Evolutionary conservation across 2,113 vertebrate genomes (phyloP).

Genomic region (Sorex fumeus): DNA sequence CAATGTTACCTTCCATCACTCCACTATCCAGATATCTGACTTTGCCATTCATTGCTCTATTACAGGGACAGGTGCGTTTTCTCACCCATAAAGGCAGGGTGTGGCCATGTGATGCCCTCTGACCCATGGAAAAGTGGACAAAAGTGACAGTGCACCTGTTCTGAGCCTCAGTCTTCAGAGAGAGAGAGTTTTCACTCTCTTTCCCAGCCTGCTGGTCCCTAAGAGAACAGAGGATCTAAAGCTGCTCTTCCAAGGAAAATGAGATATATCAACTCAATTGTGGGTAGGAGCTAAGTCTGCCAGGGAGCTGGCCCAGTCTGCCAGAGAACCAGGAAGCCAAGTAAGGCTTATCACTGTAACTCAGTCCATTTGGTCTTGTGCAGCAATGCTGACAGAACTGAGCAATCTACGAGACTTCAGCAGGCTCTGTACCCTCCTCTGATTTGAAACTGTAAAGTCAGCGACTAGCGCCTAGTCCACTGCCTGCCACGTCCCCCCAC

Average conservation of each 20-base stretch:
- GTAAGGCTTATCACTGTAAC: neutral
- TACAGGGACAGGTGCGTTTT: neutral
- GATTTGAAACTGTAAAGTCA: neutral
- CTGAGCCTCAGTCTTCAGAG: neutral
- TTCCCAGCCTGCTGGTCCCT: neutral
- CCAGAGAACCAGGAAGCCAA: neutral
- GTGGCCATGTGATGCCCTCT: neutral
- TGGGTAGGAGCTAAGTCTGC: neutral
- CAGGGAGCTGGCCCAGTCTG: too few species aligned
- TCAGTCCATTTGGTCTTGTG: neutral
- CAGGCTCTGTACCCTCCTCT: neutral
- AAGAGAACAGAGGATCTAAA: neutral
- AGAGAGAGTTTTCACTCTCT: neutral
- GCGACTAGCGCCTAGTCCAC: neutral
- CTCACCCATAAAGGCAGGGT: neutral
- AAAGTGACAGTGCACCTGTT: neutral
- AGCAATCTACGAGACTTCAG: neutral
- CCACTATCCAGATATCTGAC: neutral
- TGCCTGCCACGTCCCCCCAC: too few species aligned
- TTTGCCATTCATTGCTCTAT: neutral
- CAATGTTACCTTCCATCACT: neutral
- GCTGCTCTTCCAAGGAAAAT: neutral
- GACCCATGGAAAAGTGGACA: neutral
- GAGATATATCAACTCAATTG: neutral
- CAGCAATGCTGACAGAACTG: neutral